Evolutionary conservation across 2,888 invertebrate genomes (phyloP).

Genomic region (Sussaba pulchella): DNA sequence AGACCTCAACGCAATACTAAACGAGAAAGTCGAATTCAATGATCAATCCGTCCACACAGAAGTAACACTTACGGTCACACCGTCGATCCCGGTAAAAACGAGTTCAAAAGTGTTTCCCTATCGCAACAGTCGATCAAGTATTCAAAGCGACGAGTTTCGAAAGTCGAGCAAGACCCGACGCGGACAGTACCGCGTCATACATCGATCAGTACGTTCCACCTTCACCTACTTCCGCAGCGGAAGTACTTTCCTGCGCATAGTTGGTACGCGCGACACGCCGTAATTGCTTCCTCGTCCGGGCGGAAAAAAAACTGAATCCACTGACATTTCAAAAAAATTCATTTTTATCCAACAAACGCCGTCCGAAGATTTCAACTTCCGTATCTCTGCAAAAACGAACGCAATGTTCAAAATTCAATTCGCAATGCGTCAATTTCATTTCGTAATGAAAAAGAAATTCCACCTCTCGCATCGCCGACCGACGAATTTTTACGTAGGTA

Average conservation of each 20-base stretch:
- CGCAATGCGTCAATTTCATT: too few relatives aligned
- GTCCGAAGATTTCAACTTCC: not conserved
- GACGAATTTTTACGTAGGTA: not conserved
- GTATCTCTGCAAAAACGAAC: not conserved
- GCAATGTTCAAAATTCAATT: too few relatives aligned
- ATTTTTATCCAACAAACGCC: not conserved
- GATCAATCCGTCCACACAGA: not conserved
- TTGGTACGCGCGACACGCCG: not conserved
- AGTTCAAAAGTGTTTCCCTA: conserved; percentile 74
- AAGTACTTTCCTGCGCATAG: conserved; percentile 48
- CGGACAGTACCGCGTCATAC: conserved; percentile 7
- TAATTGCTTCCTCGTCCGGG: conserved; percentile 39
- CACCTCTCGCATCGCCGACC: not conserved
- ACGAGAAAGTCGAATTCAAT: not conserved
- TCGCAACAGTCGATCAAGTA: conserved; percentile 67
- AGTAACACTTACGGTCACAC: not conserved
- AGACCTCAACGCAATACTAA: not conserved
- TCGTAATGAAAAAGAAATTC: not conserved
- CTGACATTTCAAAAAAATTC: not conserved
- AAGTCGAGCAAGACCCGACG: conserved; percentile 53
- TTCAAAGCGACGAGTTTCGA: conserved; percentile 61
- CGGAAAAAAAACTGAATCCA: not conserved
- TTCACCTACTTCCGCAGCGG: conserved; percentile 65
- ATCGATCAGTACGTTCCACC: conserved; percentile 49
- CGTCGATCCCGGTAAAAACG: conserved; percentile 57